Conservation (phyloP, 1,140 invertebrate species). For the Lepidotrigona ventralis region DNA sequence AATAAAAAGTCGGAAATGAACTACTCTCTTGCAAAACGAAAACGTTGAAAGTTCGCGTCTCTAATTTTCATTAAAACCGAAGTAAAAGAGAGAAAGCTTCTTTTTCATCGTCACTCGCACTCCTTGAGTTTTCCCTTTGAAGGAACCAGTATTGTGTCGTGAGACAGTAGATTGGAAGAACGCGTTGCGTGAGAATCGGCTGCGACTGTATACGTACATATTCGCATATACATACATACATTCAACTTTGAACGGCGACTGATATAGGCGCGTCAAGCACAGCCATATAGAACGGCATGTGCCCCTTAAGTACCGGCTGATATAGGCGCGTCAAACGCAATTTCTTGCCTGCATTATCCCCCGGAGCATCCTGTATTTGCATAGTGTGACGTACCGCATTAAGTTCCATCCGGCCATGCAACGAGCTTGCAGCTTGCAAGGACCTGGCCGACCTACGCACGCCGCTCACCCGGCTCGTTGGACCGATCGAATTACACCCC, state of each 20-base stretch:
- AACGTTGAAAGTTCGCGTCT: no score
- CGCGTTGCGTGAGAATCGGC: neutral
- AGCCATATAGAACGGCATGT: constrained; percentile 19
- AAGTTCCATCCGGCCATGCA: constrained; percentile 47
- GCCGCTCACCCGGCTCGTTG: neutral
- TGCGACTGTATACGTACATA: neutral
- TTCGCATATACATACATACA: neutral
- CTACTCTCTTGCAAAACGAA: no score
- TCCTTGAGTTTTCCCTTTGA: neutral
- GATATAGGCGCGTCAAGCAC: constrained; percentile 41
- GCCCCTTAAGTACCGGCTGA: constrained; percentile 40
- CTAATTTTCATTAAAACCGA: no score
- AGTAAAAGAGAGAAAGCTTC: no score
- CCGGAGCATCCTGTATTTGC: constrained; percentile 53
- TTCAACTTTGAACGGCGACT: constrained; percentile 28
- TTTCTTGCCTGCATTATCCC: constrained; percentile 58
- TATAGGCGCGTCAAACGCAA: constrained; percentile 59
- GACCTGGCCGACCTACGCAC: neutral
- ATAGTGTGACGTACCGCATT: constrained; percentile 52
- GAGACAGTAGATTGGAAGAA: constrained; percentile 10
- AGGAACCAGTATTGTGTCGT: neutral
- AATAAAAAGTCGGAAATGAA: no score
- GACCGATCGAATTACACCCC: constrained; percentile 28
- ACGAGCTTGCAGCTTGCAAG: constrained; percentile 25
- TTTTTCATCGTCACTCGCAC: neutral